Evolutionary conservation across 2,797 vertebrate species (phyloP), one percentile per base, ranked within the genome.

Genomic region (Sebastes diploproa): DNA sequence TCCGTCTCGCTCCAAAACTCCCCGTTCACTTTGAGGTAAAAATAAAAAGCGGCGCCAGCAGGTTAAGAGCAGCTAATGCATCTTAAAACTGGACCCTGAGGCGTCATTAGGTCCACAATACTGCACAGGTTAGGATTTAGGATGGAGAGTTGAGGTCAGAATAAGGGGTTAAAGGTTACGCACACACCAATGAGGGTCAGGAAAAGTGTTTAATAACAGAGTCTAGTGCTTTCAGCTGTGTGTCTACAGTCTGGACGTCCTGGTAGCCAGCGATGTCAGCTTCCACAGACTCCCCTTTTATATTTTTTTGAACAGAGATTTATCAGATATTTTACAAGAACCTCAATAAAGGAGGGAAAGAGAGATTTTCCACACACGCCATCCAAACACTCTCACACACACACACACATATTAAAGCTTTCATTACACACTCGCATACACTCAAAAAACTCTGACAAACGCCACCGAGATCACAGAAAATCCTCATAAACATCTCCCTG

Each of bases 281-380:
- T 42, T 73, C 90, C 91, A 95, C 95, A 95, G 92, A 94, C 92
- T 88, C 86, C 90, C 93, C 93, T 96, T 94, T 96, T 95, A 94
- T 83, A 67, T 94, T 95, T 96, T 54, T 95, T 92, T 87, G 18
- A 92, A 90, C 92, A 94, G 91, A 96, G 95, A 96, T 96, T 95
- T 96, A 96, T 97, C 96, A 95, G 95, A 96, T 96, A 89, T 96
- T 94, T 97, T 95, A 96, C 94, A 86, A 94, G 96, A 94, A 94
- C 91, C 91, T 94, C 95, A 96, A 95, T 95, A 95, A 95, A 96
- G 94, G 94, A 92, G 89, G 93, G 20, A 18, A 32, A 91, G n/a
- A 9, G 52, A 12, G 2, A 94, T 86, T 96, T 97, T 97, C 96
- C 96, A 96, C 93, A 91, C 90, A 89, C 92, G 84, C 92, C 95